Percentiles rank a stretch among this genome's conserved stretches.
Evolutionary conservation across 2,113 vertebrate genomes (phyloP).

Genomic region (Chloropsis cyanopogon): DNA sequence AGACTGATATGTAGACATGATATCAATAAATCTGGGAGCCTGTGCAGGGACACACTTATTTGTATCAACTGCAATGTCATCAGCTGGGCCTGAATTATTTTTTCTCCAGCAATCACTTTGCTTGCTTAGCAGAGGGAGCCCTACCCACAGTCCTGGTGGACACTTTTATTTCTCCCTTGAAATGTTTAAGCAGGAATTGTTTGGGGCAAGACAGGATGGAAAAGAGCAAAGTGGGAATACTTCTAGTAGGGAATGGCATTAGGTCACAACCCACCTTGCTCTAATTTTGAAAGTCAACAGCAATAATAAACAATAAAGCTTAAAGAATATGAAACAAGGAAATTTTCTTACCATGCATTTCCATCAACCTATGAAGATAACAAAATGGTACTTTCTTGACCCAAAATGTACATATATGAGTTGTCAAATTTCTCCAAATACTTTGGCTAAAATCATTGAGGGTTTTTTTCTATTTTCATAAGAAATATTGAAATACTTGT

Average conservation of each 20-base stretch:
- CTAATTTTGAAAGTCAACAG: background rate
- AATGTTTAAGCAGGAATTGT: conserved; percentile 5
- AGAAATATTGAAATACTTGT: background rate
- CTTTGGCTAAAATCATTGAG: background rate
- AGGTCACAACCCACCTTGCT: background rate
- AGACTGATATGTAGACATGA: conserved; percentile 49
- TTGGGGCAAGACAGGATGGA: background rate
- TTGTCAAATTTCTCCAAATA: background rate
- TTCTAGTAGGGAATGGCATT: background rate
- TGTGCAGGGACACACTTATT: conserved; percentile 19
- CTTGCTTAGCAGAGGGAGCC: conserved; percentile 17
- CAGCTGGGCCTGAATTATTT: background rate
- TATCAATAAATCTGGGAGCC: conserved; percentile 33
- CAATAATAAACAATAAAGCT: background rate
- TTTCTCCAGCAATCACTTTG: background rate
- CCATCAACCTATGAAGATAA: background rate
- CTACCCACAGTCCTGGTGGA: background rate
- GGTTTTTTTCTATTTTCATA: background rate
- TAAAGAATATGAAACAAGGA: background rate
- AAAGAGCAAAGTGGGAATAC: background rate
- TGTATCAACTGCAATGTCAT: conserved; percentile 26
- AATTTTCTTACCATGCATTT: background rate
- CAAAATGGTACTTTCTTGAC: background rate
- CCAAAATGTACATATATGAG: background rate
- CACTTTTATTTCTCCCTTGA: background rate